Base-by-base conservation (phyloP, 2,888 invertebrate species). In the Holacanthella duospinosa region DNA sequence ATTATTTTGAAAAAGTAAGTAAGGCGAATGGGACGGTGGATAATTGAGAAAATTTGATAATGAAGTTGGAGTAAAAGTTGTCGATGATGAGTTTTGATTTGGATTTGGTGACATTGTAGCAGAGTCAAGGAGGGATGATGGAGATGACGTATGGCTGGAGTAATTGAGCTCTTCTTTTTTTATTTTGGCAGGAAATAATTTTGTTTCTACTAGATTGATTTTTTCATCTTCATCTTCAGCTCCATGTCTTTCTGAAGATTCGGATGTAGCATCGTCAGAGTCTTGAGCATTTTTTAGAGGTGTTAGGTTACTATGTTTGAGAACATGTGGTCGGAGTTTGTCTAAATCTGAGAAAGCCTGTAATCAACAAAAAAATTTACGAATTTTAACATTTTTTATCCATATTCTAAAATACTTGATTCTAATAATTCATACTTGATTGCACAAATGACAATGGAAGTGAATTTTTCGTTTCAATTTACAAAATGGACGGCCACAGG, bases 391-490 rank as follows among this genome's bases (percentile, higher is more conserved):
- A n/a, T n/a, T n/a, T n/a, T n/a, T n/a, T n/a, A n/a, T n/a, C n/a
- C n/a, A 36, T n/a, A 26, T 19, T 60, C n/a, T 16, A 53, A 6
- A 21, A n/a, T n/a, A n/a, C n/a, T n/a, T n/a, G n/a, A n/a, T n/a
- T n/a, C n/a, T 9, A 16, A 9, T 36, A 36, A 36, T 36, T 48
- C 70, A 68, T 75, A 81, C 81, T 77, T 88, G 88, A 76, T 87
- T 87, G 78, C 89, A 89, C 58, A 86, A 83, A 74, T 85, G 84
- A 77, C 89, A 89, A 75, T 89, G 89, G 75, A 85, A 87, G 75
- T 89, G 88, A 68, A 85, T 84, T 74, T 86, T 85, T 65, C 86
- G 81, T 76, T 88, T 88, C 70, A 88, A 79, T 76, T 88, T 89
- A 77, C 89, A 89, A 76, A 88, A 88, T 2, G 88, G 87, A 25